phyloP scores from a whole-genome alignment of 2,113 vertebrate genomes.

The Grus americana region DNA sequence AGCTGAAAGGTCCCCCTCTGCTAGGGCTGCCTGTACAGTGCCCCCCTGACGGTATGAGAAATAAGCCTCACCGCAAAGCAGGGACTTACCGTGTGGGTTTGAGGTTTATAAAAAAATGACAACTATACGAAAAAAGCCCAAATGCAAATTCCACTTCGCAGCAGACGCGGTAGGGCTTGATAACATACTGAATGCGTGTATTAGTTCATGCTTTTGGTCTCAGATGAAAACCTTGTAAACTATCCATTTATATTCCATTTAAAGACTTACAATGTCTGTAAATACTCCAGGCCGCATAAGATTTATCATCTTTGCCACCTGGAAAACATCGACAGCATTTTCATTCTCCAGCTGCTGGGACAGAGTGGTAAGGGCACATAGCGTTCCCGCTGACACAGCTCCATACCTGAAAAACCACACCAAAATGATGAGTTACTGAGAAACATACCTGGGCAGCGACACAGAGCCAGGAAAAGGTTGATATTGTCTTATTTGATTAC shows the following conservation, averaged over 20 bases:
- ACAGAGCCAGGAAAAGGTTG: not conserved
- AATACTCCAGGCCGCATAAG: constrained; percentile 99
- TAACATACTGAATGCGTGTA: not conserved
- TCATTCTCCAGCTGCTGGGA: constrained; percentile 97
- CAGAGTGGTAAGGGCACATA: constrained; percentile 95
- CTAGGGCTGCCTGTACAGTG: not conserved
- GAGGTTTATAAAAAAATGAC: not conserved
- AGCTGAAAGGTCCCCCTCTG: not conserved
- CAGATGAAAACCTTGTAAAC: not conserved
- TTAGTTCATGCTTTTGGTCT: not conserved
- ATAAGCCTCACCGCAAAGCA: not conserved
- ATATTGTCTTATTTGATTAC: not conserved
- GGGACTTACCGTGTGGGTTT: not conserved
- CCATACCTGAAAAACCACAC: constrained; percentile 82
- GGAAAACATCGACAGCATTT: constrained; percentile 95
- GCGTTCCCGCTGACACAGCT: constrained; percentile 92
- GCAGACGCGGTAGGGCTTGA: not conserved
- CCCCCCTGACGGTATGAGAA: not conserved
- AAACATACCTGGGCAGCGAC: not conserved
- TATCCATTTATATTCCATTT: not conserved
- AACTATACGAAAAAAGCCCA: not conserved
- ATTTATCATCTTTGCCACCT: constrained; percentile 99
- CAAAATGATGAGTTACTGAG: not conserved
- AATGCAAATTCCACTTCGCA: not conserved
- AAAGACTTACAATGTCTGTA: constrained; percentile 93